Percentiles rank a stretch among this genome's conserved stretches.
Conservation (phyloP, 92 coral and sea anemone genomes). For the Phymanthus crucifer region DNA sequence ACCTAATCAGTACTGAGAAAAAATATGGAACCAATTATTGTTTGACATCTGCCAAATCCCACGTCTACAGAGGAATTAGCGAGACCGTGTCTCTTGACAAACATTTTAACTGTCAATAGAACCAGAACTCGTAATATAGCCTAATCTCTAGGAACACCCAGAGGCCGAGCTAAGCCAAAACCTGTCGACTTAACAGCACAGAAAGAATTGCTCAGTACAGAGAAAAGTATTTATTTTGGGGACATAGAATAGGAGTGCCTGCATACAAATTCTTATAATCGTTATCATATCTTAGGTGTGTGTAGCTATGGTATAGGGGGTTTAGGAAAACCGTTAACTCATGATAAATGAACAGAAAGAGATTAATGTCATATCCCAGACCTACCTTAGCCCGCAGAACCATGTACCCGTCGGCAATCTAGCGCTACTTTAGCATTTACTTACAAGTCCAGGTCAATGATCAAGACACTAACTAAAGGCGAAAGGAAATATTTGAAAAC, state of each 20-base stretch:
- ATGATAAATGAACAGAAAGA: no score
- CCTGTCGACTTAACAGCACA: background rate
- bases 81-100: constrained; percentile 13
- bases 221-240: no score
- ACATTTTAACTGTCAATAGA: background rate
- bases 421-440: background rate
- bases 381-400: no score
- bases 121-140: background rate
- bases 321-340: no score
- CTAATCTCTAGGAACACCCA: background rate
- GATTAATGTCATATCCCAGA: no score
- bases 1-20: background rate
- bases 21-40: background rate
- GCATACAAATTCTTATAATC: no score
- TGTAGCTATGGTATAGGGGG: no score
- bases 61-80: constrained; percentile 4
- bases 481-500: background rate
- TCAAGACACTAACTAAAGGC: background rate
- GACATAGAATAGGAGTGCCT: no score
- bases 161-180: background rate
- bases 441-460: background rate
- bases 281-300: no score
- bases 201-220: no score
- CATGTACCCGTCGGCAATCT: no score
- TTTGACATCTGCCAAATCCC: constrained; percentile 11